Evolutionary conservation across 2,888 invertebrate species (phyloP), one percentile per base, ranked within the genome.

Genomic region (Agrilus mali): DNA sequence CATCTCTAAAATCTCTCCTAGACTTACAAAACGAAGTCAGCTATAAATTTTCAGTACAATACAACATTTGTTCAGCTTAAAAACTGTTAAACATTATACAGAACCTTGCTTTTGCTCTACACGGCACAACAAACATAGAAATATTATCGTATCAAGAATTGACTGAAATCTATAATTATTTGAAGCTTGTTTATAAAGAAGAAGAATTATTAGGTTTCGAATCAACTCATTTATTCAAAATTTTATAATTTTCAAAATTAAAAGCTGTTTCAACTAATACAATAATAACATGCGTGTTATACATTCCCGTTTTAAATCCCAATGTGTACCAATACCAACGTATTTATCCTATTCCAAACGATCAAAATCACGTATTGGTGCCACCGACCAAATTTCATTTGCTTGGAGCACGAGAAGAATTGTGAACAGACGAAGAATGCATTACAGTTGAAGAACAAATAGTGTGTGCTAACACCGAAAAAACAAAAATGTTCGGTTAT

Each of bases 241-340:
- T 48, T 31, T 12, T 46, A 34, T 45, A 46, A 43, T 44, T 43
- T 38, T 48, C 45, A 22, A 47, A 44, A 36, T 33, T 43, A 32
- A 36, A 31, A 37, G 16, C 43, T 7, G 14, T 43, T 12, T 43
- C 44, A 16, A 40, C 33, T 33, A 22, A 27, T 12, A 27, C 43
- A n/a, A 34, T 33, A 5, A 41, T 49, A 17, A 40, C 47, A 40
- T 49, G 44, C 41, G 44, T 49, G 36, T 38, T 47, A n/a, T 43
- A 47, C 13, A 42, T 49, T 22, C 47, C 49, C 14, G 47, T 49
- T 40, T 42, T 49, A 2, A 20, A 45, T 33, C 41, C 42, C 3
- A 20, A 40, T 7, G 10, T 33, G n/a, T 42, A 34, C 20, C 13
- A 38, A 6, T 48, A 47, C 31, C 32, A 40, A 16, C 17, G 17